Evolutionary conservation across 2,797 vertebrate species (phyloP).

Genomic region (Nothura maculosa): DNA sequence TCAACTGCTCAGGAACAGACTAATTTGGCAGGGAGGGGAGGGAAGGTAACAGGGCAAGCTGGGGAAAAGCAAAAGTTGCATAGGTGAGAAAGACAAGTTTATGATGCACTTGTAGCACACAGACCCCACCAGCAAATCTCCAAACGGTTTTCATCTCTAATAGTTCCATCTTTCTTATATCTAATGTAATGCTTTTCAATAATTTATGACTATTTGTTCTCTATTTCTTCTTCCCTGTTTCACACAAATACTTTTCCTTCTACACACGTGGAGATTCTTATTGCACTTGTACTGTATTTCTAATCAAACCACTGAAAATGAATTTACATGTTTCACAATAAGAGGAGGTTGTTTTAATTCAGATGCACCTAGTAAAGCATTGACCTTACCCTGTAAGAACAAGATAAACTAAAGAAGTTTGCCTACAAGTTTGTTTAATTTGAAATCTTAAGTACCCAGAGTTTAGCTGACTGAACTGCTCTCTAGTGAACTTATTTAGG

Average conservation of each 20-base stretch:
- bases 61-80: not conserved
- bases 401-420: not conserved
- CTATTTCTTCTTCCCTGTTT: not conserved
- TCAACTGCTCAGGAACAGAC: not conserved
- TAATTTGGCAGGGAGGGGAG: not conserved
- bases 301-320: not conserved
- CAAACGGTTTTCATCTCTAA: not conserved
- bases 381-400: not conserved
- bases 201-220: not conserved
- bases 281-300: not conserved
- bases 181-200: not conserved
- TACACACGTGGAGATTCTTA: not conserved
- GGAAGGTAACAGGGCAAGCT: not conserved
- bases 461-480: not conserved
- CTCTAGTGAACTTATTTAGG: not conserved
- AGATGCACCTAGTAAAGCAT: not conserved
- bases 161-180: not conserved
- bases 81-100: not conserved
- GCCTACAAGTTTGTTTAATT: not conserved
- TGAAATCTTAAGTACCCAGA: not conserved
- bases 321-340: not conserved
- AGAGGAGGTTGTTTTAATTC: not conserved
- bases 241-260: not conserved
- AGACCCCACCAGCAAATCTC: not conserved
- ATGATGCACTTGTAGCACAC: not conserved